Evolutionary conservation across 2,888 invertebrate species (phyloP).

Genomic region (Zootermopsis nevadensis): DNA sequence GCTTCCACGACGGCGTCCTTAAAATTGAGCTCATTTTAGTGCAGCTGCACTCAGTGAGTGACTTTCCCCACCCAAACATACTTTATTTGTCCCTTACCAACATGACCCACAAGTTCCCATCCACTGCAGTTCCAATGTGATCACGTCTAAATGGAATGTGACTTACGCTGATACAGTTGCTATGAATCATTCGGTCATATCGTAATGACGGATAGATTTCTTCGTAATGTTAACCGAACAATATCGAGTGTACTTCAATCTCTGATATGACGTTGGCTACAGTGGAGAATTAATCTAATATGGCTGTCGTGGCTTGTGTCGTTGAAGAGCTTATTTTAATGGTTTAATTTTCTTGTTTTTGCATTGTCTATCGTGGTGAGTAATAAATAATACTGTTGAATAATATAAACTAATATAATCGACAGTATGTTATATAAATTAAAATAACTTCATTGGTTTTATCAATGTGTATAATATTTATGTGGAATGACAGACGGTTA

Average conservation of each 20-base stretch:
- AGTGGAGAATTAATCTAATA: slow-evolving; percentile 51
- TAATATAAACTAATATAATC: neutral
- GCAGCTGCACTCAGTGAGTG: slow-evolving; percentile 23
- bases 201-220: slow-evolving; percentile 11
- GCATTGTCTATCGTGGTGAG: neutral
- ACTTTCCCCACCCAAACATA: slow-evolving; percentile 35
- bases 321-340: slow-evolving; percentile 27
- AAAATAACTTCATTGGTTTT: neutral
- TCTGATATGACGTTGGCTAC: slow-evolving; percentile 43
- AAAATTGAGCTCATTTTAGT: slow-evolving; percentile 28
- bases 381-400: neutral
- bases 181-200: neutral
- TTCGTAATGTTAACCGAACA: neutral
- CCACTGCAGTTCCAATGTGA: neutral
- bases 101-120: neutral
- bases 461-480: neutral
- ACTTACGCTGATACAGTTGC: neutral
- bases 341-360: neutral
- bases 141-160: neutral
- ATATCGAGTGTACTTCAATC: neutral
- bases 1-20: slow-evolving; percentile 17
- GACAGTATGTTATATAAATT: neutral
- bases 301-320: slow-evolving; percentile 51
- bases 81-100: slow-evolving; percentile 18
- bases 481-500: slow-evolving; percentile 19